Conservation (phyloP, 53 echinoderm and acorn worm species). For the Holothuria scabra region DNA sequence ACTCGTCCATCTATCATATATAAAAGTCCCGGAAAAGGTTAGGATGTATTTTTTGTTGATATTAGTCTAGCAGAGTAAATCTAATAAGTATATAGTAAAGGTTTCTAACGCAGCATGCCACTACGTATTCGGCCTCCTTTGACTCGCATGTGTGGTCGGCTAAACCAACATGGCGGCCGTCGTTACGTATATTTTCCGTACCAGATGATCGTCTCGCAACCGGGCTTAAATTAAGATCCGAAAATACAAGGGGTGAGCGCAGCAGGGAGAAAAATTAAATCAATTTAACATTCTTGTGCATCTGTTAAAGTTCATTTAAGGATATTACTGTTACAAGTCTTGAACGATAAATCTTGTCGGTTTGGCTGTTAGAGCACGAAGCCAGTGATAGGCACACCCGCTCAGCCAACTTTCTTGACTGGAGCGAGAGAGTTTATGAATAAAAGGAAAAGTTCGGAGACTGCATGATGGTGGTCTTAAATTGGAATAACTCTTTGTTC, state of each 20-base stretch:
- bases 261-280: constrained; percentile 27
- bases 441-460: too few species aligned
- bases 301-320: constrained; percentile 22
- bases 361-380: too few species aligned
- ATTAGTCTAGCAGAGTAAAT: constrained; percentile 29
- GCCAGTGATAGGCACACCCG: too few species aligned
- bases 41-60: constrained; percentile 24
- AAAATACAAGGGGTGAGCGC: constrained; percentile 7
- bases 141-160: constrained; percentile 30
- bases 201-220: constrained; percentile 7
- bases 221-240: constrained; percentile 26
- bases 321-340: constrained; percentile 19
- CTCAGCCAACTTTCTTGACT: too few species aligned
- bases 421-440: too few species aligned
- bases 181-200: too few species aligned
- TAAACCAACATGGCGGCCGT: constrained; percentile 22
- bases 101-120: constrained; percentile 4
- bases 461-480: too few species aligned
- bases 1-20: too few species aligned
- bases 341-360: too few species aligned
- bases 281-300: constrained; percentile 30
- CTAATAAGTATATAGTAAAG: constrained; percentile 33
- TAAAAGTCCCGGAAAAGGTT: too few species aligned
- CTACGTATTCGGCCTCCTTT: constrained; percentile 20
- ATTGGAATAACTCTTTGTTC: too few species aligned